Base-by-base conservation (phyloP, 2,113 vertebrate genomes). In the Camarhynchus parvulus region DNA sequence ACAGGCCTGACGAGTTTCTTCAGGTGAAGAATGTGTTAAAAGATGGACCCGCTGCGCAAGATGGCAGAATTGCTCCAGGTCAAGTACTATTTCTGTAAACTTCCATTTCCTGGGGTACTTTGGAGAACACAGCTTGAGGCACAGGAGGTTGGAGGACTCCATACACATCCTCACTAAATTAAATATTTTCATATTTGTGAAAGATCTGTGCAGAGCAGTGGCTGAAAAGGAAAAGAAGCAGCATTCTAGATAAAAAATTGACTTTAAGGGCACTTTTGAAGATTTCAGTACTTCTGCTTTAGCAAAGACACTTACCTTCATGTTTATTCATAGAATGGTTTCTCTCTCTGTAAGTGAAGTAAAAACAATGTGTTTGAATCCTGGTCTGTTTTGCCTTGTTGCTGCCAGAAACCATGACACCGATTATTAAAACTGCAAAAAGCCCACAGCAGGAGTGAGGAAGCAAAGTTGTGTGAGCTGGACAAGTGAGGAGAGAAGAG, bases 1-100 rank as follows among this genome's bases (percentile, higher is more conserved):
- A 99, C 94, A 98, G 99, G 50, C 99, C 99, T 9, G 99, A 99
- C 44, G 99, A 99, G 96, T 99, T 99, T 96, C 98, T 99, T 6
- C 99, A 99, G 95, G 99, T 99, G 95, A 99, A 99, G 96, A 99
- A 99, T 15, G 99, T 99, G 47, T 97, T 99, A 39, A 98, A 98
- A 62, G 99, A 99, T 5, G 99, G 99, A 33, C 99, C 99, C 0
- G 99, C 99, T 9, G 99, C 99, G 4, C 99, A 99, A 9, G 99
- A 99, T 91, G 99, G 99, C 87, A 99, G 99, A 96, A 99, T 99
- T 15, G 97, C 98, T 66, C 98, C 99, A 96, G 99, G 99, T 99
- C 94, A 92, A 80, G 58, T 96, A 42, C 17, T 39, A 15, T 21
- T 66, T 76, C 69, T 35, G 10, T 67, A 11, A 58, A 35, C 39